Conservation (phyloP, 2,888 invertebrate species). For the Archips xylosteana region DNA sequence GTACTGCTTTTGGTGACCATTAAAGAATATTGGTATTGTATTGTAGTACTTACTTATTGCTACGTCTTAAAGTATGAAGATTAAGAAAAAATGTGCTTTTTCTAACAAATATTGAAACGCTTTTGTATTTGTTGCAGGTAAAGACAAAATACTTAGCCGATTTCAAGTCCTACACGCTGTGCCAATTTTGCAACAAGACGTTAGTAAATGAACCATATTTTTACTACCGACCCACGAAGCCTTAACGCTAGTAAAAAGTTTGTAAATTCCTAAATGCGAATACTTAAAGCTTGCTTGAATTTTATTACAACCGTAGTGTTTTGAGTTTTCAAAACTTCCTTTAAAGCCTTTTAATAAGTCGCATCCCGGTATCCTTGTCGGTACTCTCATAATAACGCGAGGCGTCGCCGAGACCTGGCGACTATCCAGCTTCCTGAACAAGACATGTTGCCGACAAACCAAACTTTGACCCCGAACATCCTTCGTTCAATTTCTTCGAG, state of each 20-base stretch:
- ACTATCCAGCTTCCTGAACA: conserved; percentile 24
- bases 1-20: too few relatives aligned
- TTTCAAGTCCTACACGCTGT: background rate
- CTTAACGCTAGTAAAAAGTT: background rate
- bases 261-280: background rate
- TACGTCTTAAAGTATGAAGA: too few relatives aligned
- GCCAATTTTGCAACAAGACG: background rate
- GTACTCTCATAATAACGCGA: conserved; percentile 41
- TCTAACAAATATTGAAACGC: background rate
- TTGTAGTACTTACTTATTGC: too few relatives aligned
- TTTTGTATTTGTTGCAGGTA: conserved; percentile 31
- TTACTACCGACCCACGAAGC: background rate
- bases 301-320: background rate
- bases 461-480: conserved; percentile 39
- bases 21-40: too few relatives aligned
- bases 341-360: conserved; percentile 35
- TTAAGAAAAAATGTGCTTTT: too few relatives aligned
- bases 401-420: conserved; percentile 31
- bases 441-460: conserved; percentile 40
- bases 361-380: conserved; percentile 32
- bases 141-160: background rate
- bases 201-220: background rate
- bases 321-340: conserved; percentile 12
- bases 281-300: background rate
- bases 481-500: conserved; percentile 31